Conservation (phyloP, 2,797 vertebrate genomes). For the Hippoglossus hippoglossus region DNA sequence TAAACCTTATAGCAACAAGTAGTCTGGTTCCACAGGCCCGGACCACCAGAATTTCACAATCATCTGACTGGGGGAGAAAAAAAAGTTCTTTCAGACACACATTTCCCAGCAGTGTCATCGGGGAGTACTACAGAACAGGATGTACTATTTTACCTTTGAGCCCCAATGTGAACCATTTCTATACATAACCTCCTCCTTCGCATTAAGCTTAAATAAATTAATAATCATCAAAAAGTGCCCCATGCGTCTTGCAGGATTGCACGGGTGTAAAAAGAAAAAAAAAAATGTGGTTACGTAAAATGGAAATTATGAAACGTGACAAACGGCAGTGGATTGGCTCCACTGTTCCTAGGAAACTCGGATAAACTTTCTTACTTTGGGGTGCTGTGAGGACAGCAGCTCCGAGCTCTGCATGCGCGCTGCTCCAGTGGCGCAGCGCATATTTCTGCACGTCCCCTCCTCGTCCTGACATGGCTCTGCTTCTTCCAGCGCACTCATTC, state of each 20-base stretch:
- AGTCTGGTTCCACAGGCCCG: not conserved
- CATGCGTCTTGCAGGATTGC: constrained; percentile 30
- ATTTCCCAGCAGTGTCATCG: constrained; percentile 13
- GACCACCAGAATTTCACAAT: not conserved
- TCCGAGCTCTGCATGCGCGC: not conserved
- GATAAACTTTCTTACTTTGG: constrained; percentile 59
- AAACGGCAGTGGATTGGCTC: constrained; percentile 31
- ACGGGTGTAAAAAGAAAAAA: constrained; percentile 1
- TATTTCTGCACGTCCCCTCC: constrained; percentile 31
- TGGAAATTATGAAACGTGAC: constrained; percentile 53
- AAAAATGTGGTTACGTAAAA: constrained; percentile 47
- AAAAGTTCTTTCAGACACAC: constrained; percentile 10
- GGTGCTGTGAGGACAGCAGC: constrained; percentile 74
- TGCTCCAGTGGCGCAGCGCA: constrained; percentile 5
- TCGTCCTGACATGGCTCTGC: constrained; percentile 27
- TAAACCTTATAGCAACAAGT: constrained; percentile 60
- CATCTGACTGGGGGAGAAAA: not conserved
- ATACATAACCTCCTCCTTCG: constrained; percentile 11
- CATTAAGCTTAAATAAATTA: constrained; percentile 51
- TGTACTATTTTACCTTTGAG: constrained; percentile 45
- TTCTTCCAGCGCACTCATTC: constrained; percentile 10
- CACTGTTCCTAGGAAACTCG: constrained; percentile 49
- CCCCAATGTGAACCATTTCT: constrained; percentile 22
- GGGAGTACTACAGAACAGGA: constrained; percentile 42
- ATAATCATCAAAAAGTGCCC: constrained; percentile 38